A percentile compares a stretch with the other conserved stretches of the same genome.
These are phyloP conservation scores for Falcunculus frontatus DNA, from an alignment of 2,113 vertebrate genomes.

Conservation along the genomic window DNA sequence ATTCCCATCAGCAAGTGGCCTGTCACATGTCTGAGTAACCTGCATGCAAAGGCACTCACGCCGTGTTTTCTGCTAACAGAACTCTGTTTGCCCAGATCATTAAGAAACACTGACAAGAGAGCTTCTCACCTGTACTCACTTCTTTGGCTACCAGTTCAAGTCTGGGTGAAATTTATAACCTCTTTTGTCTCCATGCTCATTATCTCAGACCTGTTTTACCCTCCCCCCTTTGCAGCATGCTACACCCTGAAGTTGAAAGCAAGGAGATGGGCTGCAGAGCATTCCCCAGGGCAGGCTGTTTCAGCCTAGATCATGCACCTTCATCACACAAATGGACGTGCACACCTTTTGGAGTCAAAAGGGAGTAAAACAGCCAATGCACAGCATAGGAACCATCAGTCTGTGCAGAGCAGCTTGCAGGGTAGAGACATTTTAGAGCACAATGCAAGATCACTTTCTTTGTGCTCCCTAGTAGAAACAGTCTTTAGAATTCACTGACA, in stretches of 20 bases:
- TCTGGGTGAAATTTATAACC: background rate
- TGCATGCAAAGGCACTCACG: background rate
- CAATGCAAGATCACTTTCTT: constrained; percentile 49
- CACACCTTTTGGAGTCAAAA: background rate
- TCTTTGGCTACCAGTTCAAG: background rate
- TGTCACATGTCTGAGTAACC: background rate
- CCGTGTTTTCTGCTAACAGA: background rate
- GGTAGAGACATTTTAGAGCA: constrained; percentile 29
- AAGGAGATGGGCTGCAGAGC: background rate
- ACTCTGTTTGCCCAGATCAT: background rate
- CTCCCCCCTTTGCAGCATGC: background rate
- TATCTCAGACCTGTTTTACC: background rate
- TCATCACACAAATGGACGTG: background rate
- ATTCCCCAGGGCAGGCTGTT: background rate
- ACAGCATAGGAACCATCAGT: background rate
- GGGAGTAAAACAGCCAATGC: background rate
- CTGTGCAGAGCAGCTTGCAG: background rate
- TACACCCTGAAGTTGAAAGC: background rate
- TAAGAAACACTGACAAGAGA: background rate
- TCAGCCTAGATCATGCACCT: background rate
- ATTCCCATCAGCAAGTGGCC: background rate
- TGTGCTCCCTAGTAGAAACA: constrained; percentile 50
- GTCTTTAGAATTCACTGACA: constrained; percentile 62
- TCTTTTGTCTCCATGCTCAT: background rate
- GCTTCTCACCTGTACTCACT: background rate